phyloP scores from a whole-genome alignment of 2,888 invertebrate genomes.

The Leptopterna dolabrata region DNA sequence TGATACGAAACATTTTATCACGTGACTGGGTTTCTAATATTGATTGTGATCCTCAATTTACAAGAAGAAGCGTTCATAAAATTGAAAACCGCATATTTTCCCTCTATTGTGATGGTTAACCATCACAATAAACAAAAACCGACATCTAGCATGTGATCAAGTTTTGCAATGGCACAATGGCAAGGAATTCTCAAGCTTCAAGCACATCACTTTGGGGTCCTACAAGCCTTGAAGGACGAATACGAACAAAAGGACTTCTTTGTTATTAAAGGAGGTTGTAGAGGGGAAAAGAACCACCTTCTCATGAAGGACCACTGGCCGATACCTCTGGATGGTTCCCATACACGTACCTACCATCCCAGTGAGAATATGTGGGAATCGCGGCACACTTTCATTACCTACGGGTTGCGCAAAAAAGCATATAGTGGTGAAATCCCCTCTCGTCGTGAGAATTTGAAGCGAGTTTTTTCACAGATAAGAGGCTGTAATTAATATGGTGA shows the following conservation, averaged over 20 bases:
- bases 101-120: background rate
- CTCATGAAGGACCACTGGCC: background rate
- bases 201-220: background rate
- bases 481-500: conserved; percentile 23
- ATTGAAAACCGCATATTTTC: background rate
- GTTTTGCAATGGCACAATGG: conserved; percentile 28
- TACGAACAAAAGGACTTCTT: background rate
- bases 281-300: background rate
- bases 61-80: background rate
- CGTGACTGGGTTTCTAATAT: no score
- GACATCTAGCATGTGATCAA: background rate
- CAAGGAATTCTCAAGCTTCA: background rate
- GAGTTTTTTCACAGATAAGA: conserved; percentile 5
- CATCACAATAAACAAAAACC: background rate
- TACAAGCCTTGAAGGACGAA: conserved; percentile 17
- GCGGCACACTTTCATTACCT: conserved; percentile 16
- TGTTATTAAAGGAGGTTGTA: background rate
- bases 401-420: conserved; percentile 33
- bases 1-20: no score
- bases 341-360: conserved; percentile 6
- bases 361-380: conserved; percentile 14
- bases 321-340: conserved; percentile 30
- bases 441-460: conserved; percentile 23
- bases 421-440: conserved; percentile 18
- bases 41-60: no score